Evolutionary conservation across 2,113 vertebrate genomes (phyloP), one percentile per base, ranked within the genome.

Genomic region (Oenanthe melanoleuca): DNA sequence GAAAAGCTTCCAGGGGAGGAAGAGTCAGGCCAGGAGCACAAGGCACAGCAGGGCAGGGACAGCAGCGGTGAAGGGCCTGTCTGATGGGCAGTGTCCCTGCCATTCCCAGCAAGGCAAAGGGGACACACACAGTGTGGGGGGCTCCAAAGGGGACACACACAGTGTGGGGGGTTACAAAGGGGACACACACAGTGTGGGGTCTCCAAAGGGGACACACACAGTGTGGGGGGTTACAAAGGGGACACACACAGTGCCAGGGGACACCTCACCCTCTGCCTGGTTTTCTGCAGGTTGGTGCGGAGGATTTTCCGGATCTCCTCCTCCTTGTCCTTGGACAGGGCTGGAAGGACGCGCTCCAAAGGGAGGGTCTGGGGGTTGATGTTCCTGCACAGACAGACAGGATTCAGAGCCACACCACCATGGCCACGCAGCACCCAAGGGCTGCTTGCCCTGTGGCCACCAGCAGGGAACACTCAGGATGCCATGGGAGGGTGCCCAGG

Each of bases 231-330:
- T 12, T 40, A 10, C 38, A 40, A 40, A 40, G 38, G 38, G 38
- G 38, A 40, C 38, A 42, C 40, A 40, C 38, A 42, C 40, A 1
- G 55, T 7, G 61, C 47, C 59, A 21, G 52, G 31, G 82, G 49
- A 38, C 73, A 17, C 28, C 96, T 98, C 94, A 99, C 99, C 98
- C 99, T 98, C 97, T 98, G 98, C n/a, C 99, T 98, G 63, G 99
- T 99, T 96, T 97, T 99, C 97, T 99, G 99, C 52, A 99, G 98
- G 97, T 99, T 99, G 45, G 92, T 98, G 70, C 99, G 98, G 31
- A 99, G 98, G 94, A 99, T 99, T 64, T 99, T 99, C 49, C 99
- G 97, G 95, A 99, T 99, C 98, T 99, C 99, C 89, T 99, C 99
- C 97, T 99, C 99, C 81, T 99, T 98, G 86, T 98, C 98, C 96